Conservation (phyloP, 2,888 invertebrate species). For the Ormyrus thymus region DNA sequence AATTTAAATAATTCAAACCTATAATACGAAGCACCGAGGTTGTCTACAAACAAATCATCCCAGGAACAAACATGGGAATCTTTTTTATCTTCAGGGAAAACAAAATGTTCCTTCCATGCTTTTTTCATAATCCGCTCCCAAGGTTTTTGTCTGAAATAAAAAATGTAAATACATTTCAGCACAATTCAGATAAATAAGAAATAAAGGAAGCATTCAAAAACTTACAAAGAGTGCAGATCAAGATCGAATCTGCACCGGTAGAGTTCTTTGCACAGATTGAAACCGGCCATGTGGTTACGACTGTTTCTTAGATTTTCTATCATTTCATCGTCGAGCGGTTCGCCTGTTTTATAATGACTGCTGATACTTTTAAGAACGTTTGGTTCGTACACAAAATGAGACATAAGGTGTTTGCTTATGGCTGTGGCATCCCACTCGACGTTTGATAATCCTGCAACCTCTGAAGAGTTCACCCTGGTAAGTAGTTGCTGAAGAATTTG, state of each 20-base stretch:
- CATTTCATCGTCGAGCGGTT: slow-evolving; percentile 81
- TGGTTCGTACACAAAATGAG: slow-evolving; percentile 85
- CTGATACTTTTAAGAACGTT: slow-evolving; percentile 80
- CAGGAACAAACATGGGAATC: slow-evolving; percentile 93
- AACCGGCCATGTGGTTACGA: slow-evolving; percentile 86
- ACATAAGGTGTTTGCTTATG: slow-evolving; percentile 88
- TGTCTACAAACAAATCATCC: slow-evolving; percentile 87
- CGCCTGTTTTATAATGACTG: slow-evolving; percentile 84
- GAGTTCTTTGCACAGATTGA: slow-evolving; percentile 86
- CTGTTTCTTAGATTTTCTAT: slow-evolving; percentile 80
- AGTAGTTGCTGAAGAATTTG: slow-evolving; percentile 90
- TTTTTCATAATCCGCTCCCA: slow-evolving; percentile 88
- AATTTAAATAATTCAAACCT: slow-evolving; percentile 66
- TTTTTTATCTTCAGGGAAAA: slow-evolving; percentile 84
- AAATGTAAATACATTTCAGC: slow-evolving; percentile 2
- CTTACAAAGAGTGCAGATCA: slow-evolving; percentile 84
- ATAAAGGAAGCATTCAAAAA: slow-evolving; percentile 27
- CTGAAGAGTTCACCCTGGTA: slow-evolving; percentile 87
- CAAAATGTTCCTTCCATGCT: slow-evolving; percentile 88
- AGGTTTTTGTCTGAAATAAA: slow-evolving; percentile 79
- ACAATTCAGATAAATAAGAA: no score
- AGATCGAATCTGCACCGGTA: slow-evolving; percentile 90
- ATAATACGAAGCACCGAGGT: slow-evolving; percentile 91
- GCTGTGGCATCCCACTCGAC: slow-evolving; percentile 96
- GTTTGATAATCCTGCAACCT: slow-evolving; percentile 89